Evolutionary conservation across 2,888 invertebrate species (phyloP), one percentile per base, ranked within the genome.

Genomic region (Endomychus coccineus): DNA sequence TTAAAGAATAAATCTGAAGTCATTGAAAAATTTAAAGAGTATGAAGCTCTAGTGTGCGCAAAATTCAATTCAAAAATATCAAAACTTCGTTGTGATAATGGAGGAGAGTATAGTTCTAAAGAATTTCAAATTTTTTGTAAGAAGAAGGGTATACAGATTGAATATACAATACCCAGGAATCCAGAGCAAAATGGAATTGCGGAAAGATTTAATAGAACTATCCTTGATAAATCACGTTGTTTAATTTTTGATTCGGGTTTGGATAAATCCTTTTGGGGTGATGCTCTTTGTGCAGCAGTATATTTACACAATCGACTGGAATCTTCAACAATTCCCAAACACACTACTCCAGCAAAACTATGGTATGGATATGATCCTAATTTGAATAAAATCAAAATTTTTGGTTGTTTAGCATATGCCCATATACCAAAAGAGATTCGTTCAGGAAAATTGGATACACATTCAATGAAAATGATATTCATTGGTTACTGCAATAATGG

Each of bases 131-230:
- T n/a, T 3, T 25, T 25, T 25, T 25, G 25, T 5, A 25, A 11
- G 14, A 25, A 14, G 12, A 11, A 25, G 11, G 25, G 11, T 13
- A 25, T 25, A 9, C 12, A 11, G 14, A 25, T 25, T 11, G 25
- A 25, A 25, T 25, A 25, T 14, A 14, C 27, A 14, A 10, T 27
- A 27, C 27, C 27, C 27, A 27, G 27, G 15, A 27, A 27, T 27
- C 27, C 27, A 6, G 27, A 27, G 16, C 27, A 27, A 27, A 27
- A 27, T 15, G 27, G 27, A 10, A n/a, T 27, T 16, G 27, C 15
- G 9, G 14, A 27, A 27, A 27, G 27, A 27, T 27, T 27, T n/a
- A 27, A 27, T 27, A 15, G 27, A 10, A 16, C 27, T 15, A 27
- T 27, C 9, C 10, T 27, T 15, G 27, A 27, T n/a, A 27, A 16